Evolutionary conservation across 2,113 vertebrate species (phyloP), one percentile per base, ranked within the genome.

Genomic region (Centropus bengalensis): DNA sequence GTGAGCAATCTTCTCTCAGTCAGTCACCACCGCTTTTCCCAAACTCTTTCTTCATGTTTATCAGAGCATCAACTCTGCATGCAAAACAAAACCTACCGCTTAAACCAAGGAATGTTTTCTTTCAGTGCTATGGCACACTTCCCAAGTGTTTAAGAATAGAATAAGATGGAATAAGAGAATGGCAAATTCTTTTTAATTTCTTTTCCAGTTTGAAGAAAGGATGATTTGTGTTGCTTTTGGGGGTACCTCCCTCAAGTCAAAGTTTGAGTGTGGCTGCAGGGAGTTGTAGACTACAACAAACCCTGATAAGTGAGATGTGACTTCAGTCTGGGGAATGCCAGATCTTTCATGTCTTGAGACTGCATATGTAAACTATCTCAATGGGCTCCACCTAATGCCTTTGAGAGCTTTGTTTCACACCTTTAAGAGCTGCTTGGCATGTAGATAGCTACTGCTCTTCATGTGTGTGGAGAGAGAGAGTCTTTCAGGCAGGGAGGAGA

Each of bases 341-440:
- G 32, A 14, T 45, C 14, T 85, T 92, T n/a, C 9, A 52, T 75
- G 54, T 58, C 51, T 75, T 76, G 7, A 9, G 33, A 49, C 10
- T 1, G 0, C 27, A n/a, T 12, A 11, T 27, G 26, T 19, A 33
- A 78, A 21, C 12, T 2, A 1, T 38, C n/a, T 68, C 40, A 16
- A 19, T 49, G 13, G 38, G 7, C 36, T 66, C 66, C 1, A 1
- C 10, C 30, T 26, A 26, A 12, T 22, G 21, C 17, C 32, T 64
- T 7, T 12, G 20, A 40, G 40, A 70, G 58, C 21, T 49, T 52
- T 70, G 9, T 70, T 76, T 67, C 54, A 24, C 32, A 44, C 6
- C 32, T 71, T 70, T 30, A 20, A 45, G 47, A 81, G 18, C 40
- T 56, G 20, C 21, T 36, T 76, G 52, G 40, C 58, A 14, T 21